phyloP scores from a whole-genome alignment of 1,140 invertebrate genomes.

The Drosophila arawakana region DNA sequence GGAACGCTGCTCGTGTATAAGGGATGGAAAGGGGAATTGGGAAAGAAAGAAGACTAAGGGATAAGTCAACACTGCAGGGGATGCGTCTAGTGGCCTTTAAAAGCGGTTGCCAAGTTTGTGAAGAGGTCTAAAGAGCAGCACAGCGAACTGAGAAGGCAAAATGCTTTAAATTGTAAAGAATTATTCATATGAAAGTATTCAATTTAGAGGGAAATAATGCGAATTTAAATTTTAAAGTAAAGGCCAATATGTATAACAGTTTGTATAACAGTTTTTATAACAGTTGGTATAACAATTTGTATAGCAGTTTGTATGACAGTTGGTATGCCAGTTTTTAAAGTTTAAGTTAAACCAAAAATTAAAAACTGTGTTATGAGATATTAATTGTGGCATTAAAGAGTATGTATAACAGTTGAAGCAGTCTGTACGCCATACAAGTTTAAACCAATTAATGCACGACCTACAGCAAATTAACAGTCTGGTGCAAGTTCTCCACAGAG shows the following conservation, averaged over 20 bases:
- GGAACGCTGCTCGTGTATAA: background rate
- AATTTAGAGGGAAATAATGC: no score
- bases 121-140: background rate
- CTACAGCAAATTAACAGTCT: slow-evolving; percentile 2
- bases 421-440: background rate
- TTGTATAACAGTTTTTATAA: no score
- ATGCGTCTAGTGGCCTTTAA: slow-evolving; percentile 49
- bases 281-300: no score
- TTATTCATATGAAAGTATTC: background rate
- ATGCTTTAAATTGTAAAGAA: slow-evolving; percentile 2
- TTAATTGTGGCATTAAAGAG: no score
- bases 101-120: slow-evolving; percentile 24
- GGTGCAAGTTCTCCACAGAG: background rate
- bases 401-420: background rate
- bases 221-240: no score
- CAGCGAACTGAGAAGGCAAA: background rate
- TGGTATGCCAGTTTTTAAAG: no score
- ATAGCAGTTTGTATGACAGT: no score
- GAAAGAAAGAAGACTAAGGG: background rate
- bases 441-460: background rate
- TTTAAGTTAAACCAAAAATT: no score
- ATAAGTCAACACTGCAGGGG: slow-evolving; percentile 24
- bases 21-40: no score
- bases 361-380: no score
- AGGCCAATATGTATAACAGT: background rate